Conservation (phyloP, 2,113 vertebrate species). For the Ramphastos sulfuratus region DNA sequence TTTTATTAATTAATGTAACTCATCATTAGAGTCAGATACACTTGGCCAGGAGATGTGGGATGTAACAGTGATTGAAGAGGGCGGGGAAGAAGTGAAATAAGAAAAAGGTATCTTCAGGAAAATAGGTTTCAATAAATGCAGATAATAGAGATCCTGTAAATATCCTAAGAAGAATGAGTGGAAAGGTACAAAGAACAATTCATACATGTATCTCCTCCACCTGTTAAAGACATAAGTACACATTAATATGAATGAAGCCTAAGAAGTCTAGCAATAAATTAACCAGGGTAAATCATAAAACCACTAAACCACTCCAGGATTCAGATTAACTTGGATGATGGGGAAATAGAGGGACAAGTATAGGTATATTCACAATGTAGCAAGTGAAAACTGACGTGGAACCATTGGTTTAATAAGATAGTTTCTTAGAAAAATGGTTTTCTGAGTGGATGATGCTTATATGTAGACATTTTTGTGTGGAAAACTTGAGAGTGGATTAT, state of each 20-base stretch:
- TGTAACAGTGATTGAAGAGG: background rate
- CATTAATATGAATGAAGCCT: background rate
- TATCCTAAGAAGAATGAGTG: background rate
- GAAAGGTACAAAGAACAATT: background rate
- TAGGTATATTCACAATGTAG: too few relatives aligned
- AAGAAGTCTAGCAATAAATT: background rate
- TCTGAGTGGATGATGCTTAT: background rate
- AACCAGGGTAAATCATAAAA: background rate
- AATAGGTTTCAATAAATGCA: background rate
- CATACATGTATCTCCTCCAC: background rate
- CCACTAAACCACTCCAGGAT: background rate
- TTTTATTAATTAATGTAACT: too few relatives aligned
- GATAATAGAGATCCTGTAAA: background rate
- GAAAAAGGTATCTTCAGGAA: background rate
- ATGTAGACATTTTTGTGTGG: background rate
- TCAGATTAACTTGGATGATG: background rate
- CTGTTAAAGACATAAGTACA: background rate
- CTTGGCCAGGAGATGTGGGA: too few relatives aligned
- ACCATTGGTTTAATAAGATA: too few relatives aligned
- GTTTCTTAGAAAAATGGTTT: background rate
- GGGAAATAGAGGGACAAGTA: background rate
- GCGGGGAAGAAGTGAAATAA: background rate
- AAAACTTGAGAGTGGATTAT: background rate
- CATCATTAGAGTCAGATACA: too few relatives aligned
- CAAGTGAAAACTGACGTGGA: too few relatives aligned